phyloP scores from a whole-genome alignment of 2,888 invertebrate species.

The Melanophora roralis region DNA sequence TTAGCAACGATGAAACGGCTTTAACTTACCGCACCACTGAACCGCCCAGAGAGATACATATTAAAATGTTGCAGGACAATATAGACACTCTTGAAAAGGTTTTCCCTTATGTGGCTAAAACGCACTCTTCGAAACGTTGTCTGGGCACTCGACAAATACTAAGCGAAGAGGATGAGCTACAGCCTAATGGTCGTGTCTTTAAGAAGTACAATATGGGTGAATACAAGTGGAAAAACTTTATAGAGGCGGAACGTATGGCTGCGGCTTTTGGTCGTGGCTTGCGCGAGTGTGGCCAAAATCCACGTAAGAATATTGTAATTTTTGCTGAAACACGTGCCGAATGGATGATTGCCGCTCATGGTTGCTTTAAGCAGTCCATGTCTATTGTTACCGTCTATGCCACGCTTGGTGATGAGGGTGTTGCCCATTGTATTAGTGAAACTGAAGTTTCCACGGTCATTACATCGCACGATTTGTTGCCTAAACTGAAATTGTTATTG shows the following conservation, averaged over 20 bases:
- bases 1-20: constrained; percentile 81
- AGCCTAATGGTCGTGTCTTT: constrained; percentile 95
- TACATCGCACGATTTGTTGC: constrained; percentile 93
- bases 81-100: constrained; percentile 90
- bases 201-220: constrained; percentile 97
- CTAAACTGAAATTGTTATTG: constrained; percentile 90
- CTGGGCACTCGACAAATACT: constrained; percentile 94
- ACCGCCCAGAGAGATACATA: constrained; percentile 84
- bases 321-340: constrained; percentile 98
- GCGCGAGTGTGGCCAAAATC: constrained; percentile 85
- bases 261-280: constrained; percentile 90
- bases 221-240: constrained; percentile 92
- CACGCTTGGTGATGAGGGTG: constrained; percentile 96
- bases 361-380: constrained; percentile 95
- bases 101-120: constrained; percentile 86
- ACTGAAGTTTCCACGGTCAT: constrained; percentile 96
- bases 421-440: constrained; percentile 97
- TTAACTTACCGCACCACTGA: constrained; percentile 86
- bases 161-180: constrained; percentile 95
- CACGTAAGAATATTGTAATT: constrained; percentile 88
- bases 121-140: constrained; percentile 86
- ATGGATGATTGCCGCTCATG: constrained; percentile 98
- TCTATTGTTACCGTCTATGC: constrained; percentile 98
- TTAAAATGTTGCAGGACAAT: constrained; percentile 85
- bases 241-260: constrained; percentile 85